Evolutionary conservation across 2,888 invertebrate species (phyloP), one percentile per base, ranked within the genome.

Genomic region (Helleia helle): DNA sequence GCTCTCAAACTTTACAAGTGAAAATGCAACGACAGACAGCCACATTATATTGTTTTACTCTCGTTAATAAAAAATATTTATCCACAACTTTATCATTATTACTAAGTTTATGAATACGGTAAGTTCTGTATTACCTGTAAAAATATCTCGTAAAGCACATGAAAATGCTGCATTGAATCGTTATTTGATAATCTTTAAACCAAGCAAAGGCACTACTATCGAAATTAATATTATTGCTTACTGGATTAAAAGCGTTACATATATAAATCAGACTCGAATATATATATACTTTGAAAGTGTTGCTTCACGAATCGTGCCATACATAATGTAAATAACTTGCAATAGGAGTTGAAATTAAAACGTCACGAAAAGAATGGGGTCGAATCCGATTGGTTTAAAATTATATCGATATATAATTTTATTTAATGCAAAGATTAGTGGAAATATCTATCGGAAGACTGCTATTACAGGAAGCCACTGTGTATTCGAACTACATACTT

Each of bases 361-460:
- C 18, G 11, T 17, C 11, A 30, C 1, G 1, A 34, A 34, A 29
- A 6, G 6, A 5, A 18, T 18, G 5, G 5, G 5, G 12, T 22
- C 34, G 12, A 34, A 34, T 22, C 18, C 18, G 12, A 18, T 18
- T 2, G 9, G 30, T 3, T 26, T 17, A 12, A 40, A 40, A 40
- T 31, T 26, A 40, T 47, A 49, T 51, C 43, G 43, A 52, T 47
- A 55, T 47, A 42, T 45, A 43, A 71, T 66, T 71, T 72, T 76
- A 76, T 24, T 49, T 47, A 83, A 81, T 79, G 79, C 80, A 74
- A 70, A 65, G 54, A 34, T 34, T 34, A 73, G 72, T 71, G 71
- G 77, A 77, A 77, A 80, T 65, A 81, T 65, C 79, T 81, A 81
- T 76, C 80, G 84, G 84, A 84, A 84, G 84, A 84, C 84, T 79